Conservation (phyloP, 1,140 invertebrate species). For the Cheumatopsyche charites region DNA sequence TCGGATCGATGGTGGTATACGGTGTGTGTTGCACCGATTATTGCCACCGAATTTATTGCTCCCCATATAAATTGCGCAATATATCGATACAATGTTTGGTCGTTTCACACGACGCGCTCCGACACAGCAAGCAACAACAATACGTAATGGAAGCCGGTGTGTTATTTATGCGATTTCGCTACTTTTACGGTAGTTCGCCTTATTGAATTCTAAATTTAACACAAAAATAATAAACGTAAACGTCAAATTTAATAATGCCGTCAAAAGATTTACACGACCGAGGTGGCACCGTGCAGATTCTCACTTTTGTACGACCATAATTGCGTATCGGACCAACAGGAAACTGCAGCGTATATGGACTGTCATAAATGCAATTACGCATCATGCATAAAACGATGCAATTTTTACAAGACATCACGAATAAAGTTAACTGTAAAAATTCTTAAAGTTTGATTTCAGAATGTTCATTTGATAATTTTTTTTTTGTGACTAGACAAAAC, state of each 20-base stretch:
- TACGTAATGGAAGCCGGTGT: neutral
- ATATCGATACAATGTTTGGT: slow-evolving; percentile 7
- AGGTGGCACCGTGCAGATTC: no score
- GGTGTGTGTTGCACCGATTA: neutral
- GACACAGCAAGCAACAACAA: neutral
- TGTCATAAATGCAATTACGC: neutral
- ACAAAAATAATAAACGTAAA: neutral
- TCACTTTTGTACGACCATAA: no score
- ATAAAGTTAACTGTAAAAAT: no score
- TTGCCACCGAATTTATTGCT: slow-evolving; percentile 4
- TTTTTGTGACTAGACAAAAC: no score
- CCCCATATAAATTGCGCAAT: slow-evolving; percentile 5
- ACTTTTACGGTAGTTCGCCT: slow-evolving; percentile 10
- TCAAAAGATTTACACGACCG: neutral
- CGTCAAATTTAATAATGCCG: neutral
- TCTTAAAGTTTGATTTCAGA: no score
- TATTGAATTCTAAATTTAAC: slow-evolving; percentile 22
- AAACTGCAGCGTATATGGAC: neutral
- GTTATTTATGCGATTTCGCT: slow-evolving; percentile 16
- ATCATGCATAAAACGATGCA: no score
- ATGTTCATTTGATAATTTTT: no score
- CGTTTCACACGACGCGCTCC: neutral
- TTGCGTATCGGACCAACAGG: no score
- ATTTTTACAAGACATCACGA: no score
- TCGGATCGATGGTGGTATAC: no score